Base-by-base conservation (phyloP, 2,888 invertebrate genomes). In the Ferdinandea cuprea region DNA sequence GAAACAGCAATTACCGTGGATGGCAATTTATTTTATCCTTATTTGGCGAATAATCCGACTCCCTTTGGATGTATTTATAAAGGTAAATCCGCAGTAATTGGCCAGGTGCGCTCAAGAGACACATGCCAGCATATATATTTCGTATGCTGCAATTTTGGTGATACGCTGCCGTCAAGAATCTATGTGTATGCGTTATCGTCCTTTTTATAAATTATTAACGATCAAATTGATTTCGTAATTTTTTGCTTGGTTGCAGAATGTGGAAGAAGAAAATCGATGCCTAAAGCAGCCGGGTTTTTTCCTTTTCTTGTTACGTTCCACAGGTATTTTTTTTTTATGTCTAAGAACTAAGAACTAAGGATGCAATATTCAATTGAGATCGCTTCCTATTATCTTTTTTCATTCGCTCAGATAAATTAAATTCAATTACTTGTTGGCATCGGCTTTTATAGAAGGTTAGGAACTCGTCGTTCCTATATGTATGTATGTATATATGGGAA, bases 291-390 rank as follows among this genome's bases (percentile, higher is more conserved):
- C 8, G 11, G 0, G 3, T 15, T 46, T 30, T 8, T 8, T 9
- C 9, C 17, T 42, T 6, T 25, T 13, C 19, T 11, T n/a, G n/a
- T n/a, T n/a, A 46, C 48, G 35, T 59, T 50, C 77, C 46, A 78
- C 83, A 83, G 78, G 83, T 83, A 72, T 11, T 15, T 17, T 28
- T n/a, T 30, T 11, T 15, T 15, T 58, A 15, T 48, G 8, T 21
- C 28, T 17, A 42, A 37, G 25, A 28, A 21, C 6, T 19, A 28
- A 28, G 19, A 48, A 40, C 19, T 19, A 52, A 3, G 68, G 72
- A 66, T 83, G 81, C 81, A 83, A 66, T 77, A 83, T 83, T 83
- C 77, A 83, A 77, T 83, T 83, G 66, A 66, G 72, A 83, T 78
- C 83, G 68, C 63, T 83, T 78, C 37, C 78, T 52, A 68, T 83